Conservation (phyloP, 1,140 invertebrate species). For the Mesaphorura yosii region DNA sequence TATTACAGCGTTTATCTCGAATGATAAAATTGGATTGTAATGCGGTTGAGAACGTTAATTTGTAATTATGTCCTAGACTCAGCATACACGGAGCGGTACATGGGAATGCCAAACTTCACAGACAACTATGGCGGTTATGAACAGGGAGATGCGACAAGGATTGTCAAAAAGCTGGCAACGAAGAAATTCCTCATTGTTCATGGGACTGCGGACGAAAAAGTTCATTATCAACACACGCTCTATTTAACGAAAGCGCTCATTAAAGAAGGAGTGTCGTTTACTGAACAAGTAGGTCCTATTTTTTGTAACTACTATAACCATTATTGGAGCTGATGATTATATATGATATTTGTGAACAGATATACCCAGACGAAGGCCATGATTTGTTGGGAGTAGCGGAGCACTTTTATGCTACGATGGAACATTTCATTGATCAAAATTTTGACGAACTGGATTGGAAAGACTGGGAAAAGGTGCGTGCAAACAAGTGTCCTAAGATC, state of each 20-base stretch:
- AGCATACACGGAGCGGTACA: conserved; percentile 70
- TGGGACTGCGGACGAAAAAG: conserved; percentile 63
- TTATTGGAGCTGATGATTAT: neutral
- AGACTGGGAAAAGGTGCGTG: conserved; percentile 55
- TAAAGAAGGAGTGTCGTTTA: conserved; percentile 58
- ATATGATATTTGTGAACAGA: conserved; percentile 38
- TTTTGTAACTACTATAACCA: neutral
- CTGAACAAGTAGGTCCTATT: conserved; percentile 52
- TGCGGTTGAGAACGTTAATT: neutral
- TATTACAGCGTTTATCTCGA: too few relatives aligned
- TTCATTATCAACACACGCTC: conserved; percentile 74
- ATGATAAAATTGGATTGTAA: neutral
- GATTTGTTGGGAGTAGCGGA: conserved; percentile 50
- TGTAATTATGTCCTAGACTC: conserved; percentile 55
- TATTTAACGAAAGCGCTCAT: conserved; percentile 63
- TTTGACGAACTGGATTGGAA: conserved; percentile 58
- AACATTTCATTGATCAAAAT: conserved; percentile 70
- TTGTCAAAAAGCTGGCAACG: conserved; percentile 50
- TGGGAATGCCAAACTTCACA: conserved; percentile 50
- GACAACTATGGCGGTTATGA: conserved; percentile 58
- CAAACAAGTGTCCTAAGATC: conserved; percentile 27
- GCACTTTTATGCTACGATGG: conserved; percentile 69
- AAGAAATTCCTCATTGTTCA: conserved; percentile 54
- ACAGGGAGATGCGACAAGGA: conserved; percentile 56
- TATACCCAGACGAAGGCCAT: conserved; percentile 75